These are phyloP conservation scores for Amphiura filiformis DNA, from an alignment of 35 echinoderm and acorn worm species.

Conservation along the genomic window DNA sequence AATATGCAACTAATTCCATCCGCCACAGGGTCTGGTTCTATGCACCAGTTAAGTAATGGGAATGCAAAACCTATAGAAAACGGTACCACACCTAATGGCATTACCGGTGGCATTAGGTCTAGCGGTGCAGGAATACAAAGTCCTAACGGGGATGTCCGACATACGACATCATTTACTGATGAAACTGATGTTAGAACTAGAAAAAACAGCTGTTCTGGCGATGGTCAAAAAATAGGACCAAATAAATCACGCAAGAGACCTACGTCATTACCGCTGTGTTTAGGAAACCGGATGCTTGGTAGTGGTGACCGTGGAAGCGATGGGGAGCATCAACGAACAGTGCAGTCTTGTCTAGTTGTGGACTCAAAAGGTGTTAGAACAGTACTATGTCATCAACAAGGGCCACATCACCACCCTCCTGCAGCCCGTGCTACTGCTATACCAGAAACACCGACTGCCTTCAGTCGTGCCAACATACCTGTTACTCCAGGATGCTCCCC, in stretches of 20 bases:
- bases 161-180: not conserved
- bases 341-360: constrained; percentile 40
- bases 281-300: constrained; percentile 18
- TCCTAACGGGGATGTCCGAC: not conserved
- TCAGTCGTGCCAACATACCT: not conserved
- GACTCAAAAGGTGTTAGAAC: constrained; percentile 46
- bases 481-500: constrained; percentile 38
- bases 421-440: not conserved
- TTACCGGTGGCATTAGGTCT: not conserved
- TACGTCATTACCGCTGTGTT: constrained; percentile 50
- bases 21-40: not conserved
- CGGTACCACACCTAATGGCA: not conserved
- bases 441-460: not conserved
- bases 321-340: not conserved
- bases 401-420: not conserved
- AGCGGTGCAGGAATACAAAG: not conserved
- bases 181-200: not conserved
- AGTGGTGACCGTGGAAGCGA: constrained; percentile 13
- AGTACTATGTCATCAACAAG: constrained; percentile 33
- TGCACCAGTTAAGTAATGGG: not conserved
- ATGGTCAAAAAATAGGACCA: not conserved
- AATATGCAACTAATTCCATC: not conserved
- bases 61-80: constrained; percentile 2
- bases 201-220: not conserved
- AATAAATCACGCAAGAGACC: constrained; percentile 36